Evolutionary conservation across 2,888 invertebrate genomes (phyloP).

Genomic region (Meloe dianella): DNA sequence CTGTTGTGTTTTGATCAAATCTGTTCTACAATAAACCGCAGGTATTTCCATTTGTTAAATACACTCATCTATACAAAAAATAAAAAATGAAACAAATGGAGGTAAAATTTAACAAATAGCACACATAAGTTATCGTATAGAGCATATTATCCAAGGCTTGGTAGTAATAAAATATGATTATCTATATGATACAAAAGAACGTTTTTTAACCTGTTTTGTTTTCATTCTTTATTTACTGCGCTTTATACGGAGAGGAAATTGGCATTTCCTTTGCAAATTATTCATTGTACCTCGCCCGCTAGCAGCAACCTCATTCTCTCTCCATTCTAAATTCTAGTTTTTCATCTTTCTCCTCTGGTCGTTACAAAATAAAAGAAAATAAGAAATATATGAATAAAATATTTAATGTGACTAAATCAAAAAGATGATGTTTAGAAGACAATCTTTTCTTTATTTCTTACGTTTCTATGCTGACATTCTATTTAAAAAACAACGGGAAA

Average conservation of each 20-base stretch:
- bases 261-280: conserved; percentile 33
- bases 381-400: neutral
- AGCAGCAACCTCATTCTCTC: conserved; percentile 20
- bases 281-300: conserved; percentile 28
- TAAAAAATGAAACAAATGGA: neutral
- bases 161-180: conserved; percentile 31
- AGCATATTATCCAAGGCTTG: conserved; percentile 21
- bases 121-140: conserved; percentile 26
- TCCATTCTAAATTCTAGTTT: neutral
- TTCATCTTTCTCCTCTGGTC: neutral
- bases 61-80: conserved; percentile 15
- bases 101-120: conserved; percentile 25
- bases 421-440: no score
- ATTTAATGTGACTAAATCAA: neutral
- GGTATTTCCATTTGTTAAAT: conserved; percentile 13
- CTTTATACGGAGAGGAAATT: conserved; percentile 28
- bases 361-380: neutral
- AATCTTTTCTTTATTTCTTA: no score
- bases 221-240: conserved; percentile 30
- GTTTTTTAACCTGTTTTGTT: conserved; percentile 30
- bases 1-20: neutral
- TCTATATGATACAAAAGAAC: conserved; percentile 32
- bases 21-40: neutral
- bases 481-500: neutral
- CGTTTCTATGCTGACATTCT: neutral